Evolutionary conservation across 64 coral and sea anemone species (phyloP), one percentile per base, ranked within the genome.

Genomic region (Pachyseris speciosa): DNA sequence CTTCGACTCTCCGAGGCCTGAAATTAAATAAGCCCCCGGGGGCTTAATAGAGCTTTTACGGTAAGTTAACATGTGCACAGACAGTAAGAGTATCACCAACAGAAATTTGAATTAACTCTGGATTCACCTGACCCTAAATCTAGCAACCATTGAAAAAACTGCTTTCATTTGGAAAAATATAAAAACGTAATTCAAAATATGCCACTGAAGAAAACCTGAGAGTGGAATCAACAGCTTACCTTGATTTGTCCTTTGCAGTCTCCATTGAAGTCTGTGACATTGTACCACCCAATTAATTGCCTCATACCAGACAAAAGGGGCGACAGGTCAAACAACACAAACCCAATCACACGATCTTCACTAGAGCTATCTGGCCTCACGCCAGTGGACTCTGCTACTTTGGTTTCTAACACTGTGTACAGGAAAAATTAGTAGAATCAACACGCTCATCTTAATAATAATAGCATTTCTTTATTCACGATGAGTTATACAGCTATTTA

Each of bases 221-320:
- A 61, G 22, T 25, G 12, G 17, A 61, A 61, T 27, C 12, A 25
- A 17, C 0, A 31, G 20, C 1, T 26, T 61, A 95, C 97, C 97
- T 99, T 99, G 2, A 99, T 93, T 50, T 99, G 97, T 37, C 97
- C 97, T 72, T 92, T 88, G 69, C 93, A 93, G 72, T 95, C 85
- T 74, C 97, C 97, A 75, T 69, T 93, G n/a, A 99, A 89, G 57
- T 92, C 94, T 1, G 79, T 65, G 17, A 99, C 74, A 83, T 99
- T 99, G 64, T 99, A 99, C 97, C 97, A 99, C 4, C 97, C 97
- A 45, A 95, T 80, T 16, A 99, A 45, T 47, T 99, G 93, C 43
- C 97, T 71, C 72, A 99, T 70, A 25, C 97, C 97, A 25, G 93
- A 90, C 28, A 88, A 75, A 69, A 99, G 80, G 37, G 97, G 93